Conservation (phyloP, 2,797 vertebrate species). For the Centroberyx gerrardi region DNA sequence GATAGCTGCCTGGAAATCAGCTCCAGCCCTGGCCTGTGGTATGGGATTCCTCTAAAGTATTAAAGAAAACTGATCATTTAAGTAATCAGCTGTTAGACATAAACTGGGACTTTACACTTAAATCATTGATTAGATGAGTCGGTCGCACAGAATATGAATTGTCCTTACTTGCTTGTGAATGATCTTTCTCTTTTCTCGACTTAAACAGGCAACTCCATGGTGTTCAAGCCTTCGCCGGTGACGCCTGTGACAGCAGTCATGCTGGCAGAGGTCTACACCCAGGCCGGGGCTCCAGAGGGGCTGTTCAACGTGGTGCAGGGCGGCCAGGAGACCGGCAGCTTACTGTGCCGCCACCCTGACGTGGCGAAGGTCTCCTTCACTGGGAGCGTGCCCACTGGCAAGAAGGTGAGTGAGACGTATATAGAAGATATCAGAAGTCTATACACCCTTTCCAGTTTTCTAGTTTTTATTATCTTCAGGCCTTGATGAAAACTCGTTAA, state of each 20-base stretch:
- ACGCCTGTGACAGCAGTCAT: constrained; percentile 91
- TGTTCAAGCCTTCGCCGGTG: constrained; percentile 97
- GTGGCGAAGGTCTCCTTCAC: constrained; percentile 98
- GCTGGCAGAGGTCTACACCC: constrained; percentile 92
- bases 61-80: background rate
- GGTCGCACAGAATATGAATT: background rate
- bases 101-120: background rate
- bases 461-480: background rate
- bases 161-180: background rate
- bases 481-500: background rate
- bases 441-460: background rate
- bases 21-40: constrained; percentile 96
- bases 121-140: background rate
- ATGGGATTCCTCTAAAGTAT: constrained; percentile 36
- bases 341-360: constrained; percentile 92
- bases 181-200: background rate
- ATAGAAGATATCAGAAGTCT: background rate
- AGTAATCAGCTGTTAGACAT: background rate
- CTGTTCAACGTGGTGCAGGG: constrained; percentile 97
- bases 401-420: constrained; percentile 87
- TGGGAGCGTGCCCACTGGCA: constrained; percentile 94
- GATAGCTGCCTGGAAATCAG: constrained; percentile 95
- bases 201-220: constrained; percentile 93
- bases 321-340: constrained; percentile 89
- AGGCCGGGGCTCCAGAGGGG: constrained; percentile 92